Percentiles rank a stretch among this genome's conserved stretches.
Conservation (phyloP, 2,888 invertebrate genomes). For the Drosophila diplacantha region DNA sequence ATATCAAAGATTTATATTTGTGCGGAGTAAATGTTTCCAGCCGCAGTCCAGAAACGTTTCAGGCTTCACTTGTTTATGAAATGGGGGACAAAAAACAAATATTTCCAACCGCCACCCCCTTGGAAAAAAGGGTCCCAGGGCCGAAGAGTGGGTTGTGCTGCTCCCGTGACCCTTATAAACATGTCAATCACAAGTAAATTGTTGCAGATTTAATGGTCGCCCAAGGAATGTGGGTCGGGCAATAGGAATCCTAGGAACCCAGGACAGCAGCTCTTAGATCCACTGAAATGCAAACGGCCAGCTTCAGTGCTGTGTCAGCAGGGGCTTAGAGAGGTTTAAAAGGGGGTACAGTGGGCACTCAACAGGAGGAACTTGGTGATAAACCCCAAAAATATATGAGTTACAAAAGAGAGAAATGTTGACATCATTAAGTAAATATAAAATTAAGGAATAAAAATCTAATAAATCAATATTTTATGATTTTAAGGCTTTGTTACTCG, state of each 20-base stretch:
- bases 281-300: constrained; percentile 61
- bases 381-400: neutral
- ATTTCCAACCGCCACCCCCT: constrained; percentile 8
- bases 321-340: constrained; percentile 8
- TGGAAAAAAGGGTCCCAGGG: neutral
- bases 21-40: constrained; percentile 9
- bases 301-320: constrained; percentile 29
- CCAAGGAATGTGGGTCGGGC: constrained; percentile 47
- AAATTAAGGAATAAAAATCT: too few species aligned
- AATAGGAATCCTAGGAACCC: constrained; percentile 13
- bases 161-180: constrained; percentile 66
- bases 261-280: constrained; percentile 14
- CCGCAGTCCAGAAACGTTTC: constrained; percentile 39
- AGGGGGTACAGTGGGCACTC: neutral
- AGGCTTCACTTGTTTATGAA: constrained; percentile 48
- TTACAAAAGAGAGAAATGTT: neutral
- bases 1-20: constrained; percentile 64
- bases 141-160: constrained; percentile 17
- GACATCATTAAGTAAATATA: too few species aligned
- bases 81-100: constrained; percentile 31
- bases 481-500: too few species aligned
- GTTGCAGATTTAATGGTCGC: constrained; percentile 65
- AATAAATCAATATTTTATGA: too few species aligned
- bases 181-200: constrained; percentile 73
- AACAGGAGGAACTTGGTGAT: neutral